Evolutionary conservation across 2,888 invertebrate genomes (phyloP).

Genomic region (Eueremaeus valkanovi): DNA sequence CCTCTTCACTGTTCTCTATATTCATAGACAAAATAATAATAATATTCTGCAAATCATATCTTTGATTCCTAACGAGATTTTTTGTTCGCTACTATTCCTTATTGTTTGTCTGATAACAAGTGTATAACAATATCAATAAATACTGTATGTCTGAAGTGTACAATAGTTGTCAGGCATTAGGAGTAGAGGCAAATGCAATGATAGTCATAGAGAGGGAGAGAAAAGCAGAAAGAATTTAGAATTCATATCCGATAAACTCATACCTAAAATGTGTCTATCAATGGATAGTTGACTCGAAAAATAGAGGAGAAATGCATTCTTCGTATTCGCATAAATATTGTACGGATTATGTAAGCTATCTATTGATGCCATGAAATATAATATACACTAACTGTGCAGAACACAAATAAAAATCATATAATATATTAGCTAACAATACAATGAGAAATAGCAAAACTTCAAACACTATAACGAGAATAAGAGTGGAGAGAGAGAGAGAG

Average conservation of each 20-base stretch:
- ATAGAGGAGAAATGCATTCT: not conserved
- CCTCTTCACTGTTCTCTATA: no score
- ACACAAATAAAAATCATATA: not conserved
- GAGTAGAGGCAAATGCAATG: not conserved
- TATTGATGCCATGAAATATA: no score
- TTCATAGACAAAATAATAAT: not conserved
- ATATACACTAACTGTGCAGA: not conserved
- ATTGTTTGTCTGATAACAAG: not conserved
- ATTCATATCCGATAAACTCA: constrained; percentile 1
- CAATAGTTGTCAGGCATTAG: not conserved
- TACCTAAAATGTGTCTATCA: not conserved
- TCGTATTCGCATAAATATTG: not conserved
- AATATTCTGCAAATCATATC: not conserved
- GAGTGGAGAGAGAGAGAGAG: no score
- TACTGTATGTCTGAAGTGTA: not conserved
- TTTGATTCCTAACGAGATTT: not conserved
- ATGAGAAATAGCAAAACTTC: not conserved
- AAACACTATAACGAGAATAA: not conserved
- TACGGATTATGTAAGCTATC: no score
- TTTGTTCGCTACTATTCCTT: not conserved
- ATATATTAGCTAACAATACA: not conserved
- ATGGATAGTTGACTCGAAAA: not conserved
- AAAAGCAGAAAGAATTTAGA: not conserved
- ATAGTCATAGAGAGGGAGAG: no score
- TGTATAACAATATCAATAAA: not conserved